phyloP scores from a whole-genome alignment of 2,797 vertebrate genomes.

The Prunella strophiata region DNA sequence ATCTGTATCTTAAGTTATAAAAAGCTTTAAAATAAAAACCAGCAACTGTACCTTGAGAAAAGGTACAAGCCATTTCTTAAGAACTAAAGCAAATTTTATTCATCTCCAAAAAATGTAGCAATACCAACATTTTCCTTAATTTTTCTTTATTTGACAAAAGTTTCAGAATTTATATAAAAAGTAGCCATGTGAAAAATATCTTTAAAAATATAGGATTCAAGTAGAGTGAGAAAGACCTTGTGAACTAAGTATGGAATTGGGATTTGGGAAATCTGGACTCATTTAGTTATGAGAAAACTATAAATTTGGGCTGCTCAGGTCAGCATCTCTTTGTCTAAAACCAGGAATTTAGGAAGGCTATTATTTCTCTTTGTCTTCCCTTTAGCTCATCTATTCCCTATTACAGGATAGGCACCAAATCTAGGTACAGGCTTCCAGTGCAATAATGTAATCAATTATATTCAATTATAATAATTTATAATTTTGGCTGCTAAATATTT shows the following conservation, averaged over 20 bases:
- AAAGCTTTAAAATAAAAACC: not conserved
- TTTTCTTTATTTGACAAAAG: not conserved
- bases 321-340: not conserved
- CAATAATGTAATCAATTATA: not conserved
- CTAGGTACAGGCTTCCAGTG: not conserved
- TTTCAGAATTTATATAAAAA: not conserved
- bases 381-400: not conserved
- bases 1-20: not conserved
- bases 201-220: not conserved
- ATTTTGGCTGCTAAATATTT: not conserved
- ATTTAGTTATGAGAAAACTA: not conserved
- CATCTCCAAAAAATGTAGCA: not conserved
- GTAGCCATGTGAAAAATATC: not conserved
- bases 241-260: not conserved
- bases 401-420: not conserved
- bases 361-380: not conserved
- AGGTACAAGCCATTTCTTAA: not conserved
- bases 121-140: not conserved
- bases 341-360: not conserved
- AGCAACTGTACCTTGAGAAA: not conserved
- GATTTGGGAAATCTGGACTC: not conserved
- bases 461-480: not conserved
- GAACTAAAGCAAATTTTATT: not conserved
- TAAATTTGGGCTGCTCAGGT: not conserved
- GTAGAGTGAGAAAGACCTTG: not conserved